These are phyloP conservation scores for Hartigia nigra DNA, from an alignment of 2,888 invertebrate genomes.

Conservation along the genomic window DNA sequence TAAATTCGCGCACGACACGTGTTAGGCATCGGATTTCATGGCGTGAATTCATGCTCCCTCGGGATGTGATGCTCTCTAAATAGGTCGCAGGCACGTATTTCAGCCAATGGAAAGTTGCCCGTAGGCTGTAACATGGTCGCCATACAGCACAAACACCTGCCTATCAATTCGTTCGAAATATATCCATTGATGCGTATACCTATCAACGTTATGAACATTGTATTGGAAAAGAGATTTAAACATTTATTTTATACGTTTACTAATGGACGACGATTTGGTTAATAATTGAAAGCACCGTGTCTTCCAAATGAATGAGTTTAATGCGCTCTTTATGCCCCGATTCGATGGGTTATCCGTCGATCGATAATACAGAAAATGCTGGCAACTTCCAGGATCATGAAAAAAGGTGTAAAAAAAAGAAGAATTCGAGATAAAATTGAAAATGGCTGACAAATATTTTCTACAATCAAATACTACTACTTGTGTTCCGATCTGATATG, in stretches of 20 bases:
- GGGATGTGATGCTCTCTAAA: constrained; percentile 21
- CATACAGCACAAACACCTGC: background rate
- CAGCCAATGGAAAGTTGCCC: constrained; percentile 16
- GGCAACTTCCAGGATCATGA: background rate
- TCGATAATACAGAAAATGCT: background rate
- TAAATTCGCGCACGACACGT: constrained; percentile 20
- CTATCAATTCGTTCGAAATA: background rate
- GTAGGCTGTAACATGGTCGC: constrained; percentile 16
- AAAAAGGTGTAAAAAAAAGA: background rate
- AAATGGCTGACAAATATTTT: background rate
- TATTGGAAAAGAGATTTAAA: background rate
- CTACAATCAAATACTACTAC: background rate
- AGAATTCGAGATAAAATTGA: background rate
- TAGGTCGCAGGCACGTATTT: constrained; percentile 17
- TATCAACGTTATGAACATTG: background rate
- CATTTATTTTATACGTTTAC: background rate
- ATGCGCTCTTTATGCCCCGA: background rate
- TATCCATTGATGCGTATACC: background rate
- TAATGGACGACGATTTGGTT: background rate
- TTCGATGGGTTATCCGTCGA: background rate
- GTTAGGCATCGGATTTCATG: constrained; percentile 19
- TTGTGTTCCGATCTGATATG: background rate
- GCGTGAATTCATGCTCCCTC: constrained; percentile 17
- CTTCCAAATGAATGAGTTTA: background rate
- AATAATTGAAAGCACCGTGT: background rate